Base-by-base conservation (phyloP, 1,140 invertebrate species). In the Hylaeus anthracinus region DNA sequence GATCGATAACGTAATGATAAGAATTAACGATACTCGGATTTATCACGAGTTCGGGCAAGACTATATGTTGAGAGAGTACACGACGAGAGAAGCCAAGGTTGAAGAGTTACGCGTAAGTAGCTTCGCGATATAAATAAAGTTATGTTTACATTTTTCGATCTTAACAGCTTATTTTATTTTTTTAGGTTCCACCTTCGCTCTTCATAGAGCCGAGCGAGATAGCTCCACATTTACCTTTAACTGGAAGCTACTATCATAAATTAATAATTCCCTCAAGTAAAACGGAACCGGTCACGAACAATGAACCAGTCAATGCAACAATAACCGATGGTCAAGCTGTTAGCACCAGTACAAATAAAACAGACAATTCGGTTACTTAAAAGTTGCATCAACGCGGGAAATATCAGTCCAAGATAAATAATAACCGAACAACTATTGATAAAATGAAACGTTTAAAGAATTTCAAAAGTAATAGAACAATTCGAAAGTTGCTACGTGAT, bases 1-100 rank as follows among this genome's bases (percentile, higher is more conserved):
- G 91, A 97, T 99, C 5, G 99, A 99, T 92, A 95, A 97, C 90
- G 98, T 99, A 0, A 94, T 99, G 88, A 94, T 99, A 0, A 94
- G 97, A 80, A 95, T 99, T 37, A 96, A 97, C 90, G 99, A 99
- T 92, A 99, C 98, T 0, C 95, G 99, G 84, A 95, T 98, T 86
- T 98, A 98, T 92, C 97, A 98, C 90, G 97, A 98, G 91, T 95
- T 96, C 61, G 95, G 95, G 39, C 95, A 96, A 39, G 91, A 96
- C 85, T 97, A 96, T 92, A 94, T 98, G 41, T 90, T 98, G 9
- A 94, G 96, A 85, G 97, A 98, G 90, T 97, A 94, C 82, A 97
- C 96, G 37, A 95, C 95, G 26, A 95, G 96, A 85, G 97, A 98
- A 94, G 95, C 96, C 8, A 95, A 95, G 85, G 95, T 96, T 69